Evolutionary conservation across 2,888 invertebrate species (phyloP).

Genomic region (Lucinisca nassula): DNA sequence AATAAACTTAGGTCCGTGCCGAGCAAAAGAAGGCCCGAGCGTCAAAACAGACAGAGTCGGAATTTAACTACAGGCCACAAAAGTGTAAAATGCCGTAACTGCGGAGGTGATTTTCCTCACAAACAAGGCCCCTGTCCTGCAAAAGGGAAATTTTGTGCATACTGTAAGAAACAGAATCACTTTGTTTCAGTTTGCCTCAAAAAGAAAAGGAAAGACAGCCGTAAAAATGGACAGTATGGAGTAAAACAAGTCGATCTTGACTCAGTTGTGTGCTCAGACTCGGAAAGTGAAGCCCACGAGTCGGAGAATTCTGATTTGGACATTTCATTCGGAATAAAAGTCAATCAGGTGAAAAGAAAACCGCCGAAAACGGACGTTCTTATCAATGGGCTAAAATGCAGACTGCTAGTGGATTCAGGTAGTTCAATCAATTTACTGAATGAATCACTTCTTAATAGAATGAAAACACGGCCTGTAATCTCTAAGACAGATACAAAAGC

Average conservation of each 20-base stretch:
- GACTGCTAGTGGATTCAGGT: background rate
- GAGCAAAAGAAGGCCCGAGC: too few relatives aligned
- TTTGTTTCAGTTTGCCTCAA: background rate
- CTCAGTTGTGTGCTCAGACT: background rate
- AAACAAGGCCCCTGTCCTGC: background rate
- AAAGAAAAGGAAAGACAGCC: background rate
- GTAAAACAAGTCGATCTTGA: background rate
- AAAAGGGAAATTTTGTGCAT: background rate
- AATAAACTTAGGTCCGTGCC: too few relatives aligned
- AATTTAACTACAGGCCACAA: too few relatives aligned
- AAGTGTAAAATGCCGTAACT: background rate
- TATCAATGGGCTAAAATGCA: background rate
- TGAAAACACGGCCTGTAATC: background rate
- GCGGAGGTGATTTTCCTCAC: background rate
- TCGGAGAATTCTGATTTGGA: background rate
- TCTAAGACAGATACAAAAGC: background rate
- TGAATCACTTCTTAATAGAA: background rate
- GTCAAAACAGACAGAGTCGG: too few relatives aligned
- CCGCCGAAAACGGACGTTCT: background rate
- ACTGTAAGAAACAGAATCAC: background rate
- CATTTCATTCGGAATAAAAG: background rate
- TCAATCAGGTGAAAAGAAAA: too few relatives aligned
- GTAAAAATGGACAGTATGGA: too few relatives aligned
- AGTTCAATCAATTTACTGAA: background rate
- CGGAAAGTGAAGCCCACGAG: too few relatives aligned